Base-by-base conservation (phyloP, 2,888 invertebrate species). In the Polia nebulosa region DNA sequence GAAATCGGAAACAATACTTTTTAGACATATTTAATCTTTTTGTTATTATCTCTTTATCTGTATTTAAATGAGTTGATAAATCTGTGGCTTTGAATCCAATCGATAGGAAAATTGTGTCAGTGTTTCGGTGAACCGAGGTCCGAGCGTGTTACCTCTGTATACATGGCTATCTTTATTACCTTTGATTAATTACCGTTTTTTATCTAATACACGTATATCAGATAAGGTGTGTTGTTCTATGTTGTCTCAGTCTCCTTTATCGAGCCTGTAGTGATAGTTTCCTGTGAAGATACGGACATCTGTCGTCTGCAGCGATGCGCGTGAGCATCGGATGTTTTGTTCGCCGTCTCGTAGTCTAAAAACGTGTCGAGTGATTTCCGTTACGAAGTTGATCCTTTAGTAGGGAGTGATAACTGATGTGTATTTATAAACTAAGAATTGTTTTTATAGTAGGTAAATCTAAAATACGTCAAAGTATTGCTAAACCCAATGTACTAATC, bases 111-210 rank as follows among this genome's bases (percentile, higher is more conserved):
- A 71, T 41, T 47, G 44, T 58, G 64, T 59, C 55, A 61, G 51
- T 68, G 25, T 52, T 52, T 41, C 45, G 25, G 25, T 59, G 55
- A 49, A 47, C 25, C 17, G 20, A 25, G 55, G 44, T 44, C 25
- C 17, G 20, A 25, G 34, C 32, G 25, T 39, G 45, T 22, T 59
- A 36, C 34, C 41, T 64, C 22, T 25, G 41, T 47, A 36, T 45
- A 69, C 59, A 62, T 7, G 44, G 65, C 39, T 78, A 85, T 79
- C 81, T 81, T 60, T 72, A 76, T 73, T 76, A 63, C 65, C 47
- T 77, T 84, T 80, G 78, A 85, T 85, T 82, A 85, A 85, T 85
- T 83, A 73, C 72, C 55, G 25, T 76, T 72, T 73, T 80, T 82
- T 82, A 82, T 81, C 82, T 69, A 62, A 71, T 78, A 80, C 56